A percentile compares a stretch with the other conserved stretches of the same genome.
These are phyloP conservation scores for Pterocles burchelli DNA, from an alignment of 2,113 vertebrate genomes.

Conservation along the genomic window DNA sequence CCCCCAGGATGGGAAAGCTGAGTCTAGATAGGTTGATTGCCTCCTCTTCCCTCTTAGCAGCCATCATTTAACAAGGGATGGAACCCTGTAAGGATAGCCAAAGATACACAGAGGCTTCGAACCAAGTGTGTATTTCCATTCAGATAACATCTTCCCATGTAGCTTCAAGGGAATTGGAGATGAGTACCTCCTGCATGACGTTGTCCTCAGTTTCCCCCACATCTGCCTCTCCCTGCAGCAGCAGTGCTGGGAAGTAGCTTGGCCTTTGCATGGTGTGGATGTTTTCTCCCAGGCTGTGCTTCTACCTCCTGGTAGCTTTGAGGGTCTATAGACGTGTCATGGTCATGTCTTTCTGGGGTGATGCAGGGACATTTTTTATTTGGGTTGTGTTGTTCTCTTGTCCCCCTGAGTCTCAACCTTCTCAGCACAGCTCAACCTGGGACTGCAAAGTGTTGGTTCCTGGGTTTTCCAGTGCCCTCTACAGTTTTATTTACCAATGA, in stretches of 20 bases:
- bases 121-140: background rate
- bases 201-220: background rate
- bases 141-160: background rate
- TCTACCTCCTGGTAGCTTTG: background rate
- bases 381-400: background rate
- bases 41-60: background rate
- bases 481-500: background rate
- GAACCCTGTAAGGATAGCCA: background rate
- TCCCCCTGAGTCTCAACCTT: background rate
- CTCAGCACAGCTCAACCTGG: too few relatives aligned
- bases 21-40: background rate
- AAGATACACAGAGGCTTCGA: background rate
- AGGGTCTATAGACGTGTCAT: background rate
- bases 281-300: background rate
- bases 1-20: background rate
- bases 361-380: background rate
- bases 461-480: background rate
- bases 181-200: background rate
- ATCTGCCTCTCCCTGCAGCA: background rate
- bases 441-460: background rate
- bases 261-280: background rate
- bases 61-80: background rate
- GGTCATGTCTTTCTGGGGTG: background rate
- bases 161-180: background rate
- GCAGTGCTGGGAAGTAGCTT: background rate